Percentiles rank a stretch among this genome's conserved stretches.
These are phyloP conservation scores for Lycocerus yunnanus DNA, from an alignment of 2,888 invertebrate genomes.

Conservation along the genomic window DNA sequence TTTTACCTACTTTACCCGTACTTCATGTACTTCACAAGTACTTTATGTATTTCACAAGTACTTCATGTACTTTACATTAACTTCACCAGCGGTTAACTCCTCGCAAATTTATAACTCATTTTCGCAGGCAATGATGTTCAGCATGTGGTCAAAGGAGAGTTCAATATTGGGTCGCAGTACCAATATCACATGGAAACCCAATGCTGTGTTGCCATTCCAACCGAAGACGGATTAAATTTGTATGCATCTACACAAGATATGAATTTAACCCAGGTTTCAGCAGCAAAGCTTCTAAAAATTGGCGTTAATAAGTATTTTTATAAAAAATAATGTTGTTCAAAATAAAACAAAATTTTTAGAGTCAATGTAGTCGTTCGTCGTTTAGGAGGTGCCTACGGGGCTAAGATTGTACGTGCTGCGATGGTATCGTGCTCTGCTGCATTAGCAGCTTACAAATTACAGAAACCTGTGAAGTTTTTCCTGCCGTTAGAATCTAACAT, in stretches of 20 bases:
- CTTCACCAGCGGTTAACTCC: too few species aligned
- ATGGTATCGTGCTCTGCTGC: constrained; percentile 69
- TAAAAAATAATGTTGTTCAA: not conserved
- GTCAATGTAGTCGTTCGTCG: constrained; percentile 73
- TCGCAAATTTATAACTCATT: too few species aligned
- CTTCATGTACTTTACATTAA: too few species aligned
- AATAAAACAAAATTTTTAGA: constrained; percentile 50
- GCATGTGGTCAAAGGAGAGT: constrained; percentile 50
- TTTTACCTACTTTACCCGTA: too few species aligned
- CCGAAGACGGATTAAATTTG: not conserved
- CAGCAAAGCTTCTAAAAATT: not conserved
- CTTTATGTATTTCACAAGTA: too few species aligned
- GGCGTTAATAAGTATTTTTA: constrained; percentile 8
- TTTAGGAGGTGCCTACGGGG: constrained; percentile 82
- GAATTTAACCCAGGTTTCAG: not conserved
- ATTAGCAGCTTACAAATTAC: constrained; percentile 67
- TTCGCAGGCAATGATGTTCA: constrained; percentile 52
- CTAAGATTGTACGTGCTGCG: constrained; percentile 69
- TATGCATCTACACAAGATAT: not conserved
- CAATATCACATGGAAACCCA: too few species aligned
- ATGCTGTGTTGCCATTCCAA: constrained; percentile 10
- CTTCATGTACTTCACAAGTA: too few species aligned
- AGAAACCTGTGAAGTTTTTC: constrained; percentile 71
- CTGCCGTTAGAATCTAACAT: constrained; percentile 75
- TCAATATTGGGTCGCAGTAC: too few species aligned